These are phyloP conservation scores for Drosophila lowei DNA, from an alignment of 1,140 invertebrate species.

Conservation along the genomic window DNA sequence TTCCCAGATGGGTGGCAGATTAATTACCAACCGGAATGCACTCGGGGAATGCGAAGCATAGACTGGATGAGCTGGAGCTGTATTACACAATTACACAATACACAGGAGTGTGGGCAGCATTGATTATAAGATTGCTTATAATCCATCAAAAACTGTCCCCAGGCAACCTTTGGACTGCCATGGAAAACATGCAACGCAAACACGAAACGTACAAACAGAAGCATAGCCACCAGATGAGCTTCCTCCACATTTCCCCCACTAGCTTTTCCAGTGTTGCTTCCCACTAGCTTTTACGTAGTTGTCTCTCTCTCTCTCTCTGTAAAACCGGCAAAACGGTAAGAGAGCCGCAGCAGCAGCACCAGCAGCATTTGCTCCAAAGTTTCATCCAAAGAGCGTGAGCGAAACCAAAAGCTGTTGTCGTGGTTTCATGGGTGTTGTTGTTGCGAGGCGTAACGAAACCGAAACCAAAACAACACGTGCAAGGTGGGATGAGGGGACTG, in stretches of 20 bases:
- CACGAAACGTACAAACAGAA: neutral
- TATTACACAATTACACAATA: constrained; percentile 18
- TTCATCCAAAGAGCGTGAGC: constrained; percentile 12
- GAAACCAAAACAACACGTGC: constrained; percentile 52
- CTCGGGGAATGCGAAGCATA: no score
- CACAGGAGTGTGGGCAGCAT: no score
- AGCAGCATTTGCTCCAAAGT: constrained; percentile 4
- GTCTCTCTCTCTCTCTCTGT: constrained; percentile 12
- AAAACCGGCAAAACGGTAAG: constrained; percentile 29
- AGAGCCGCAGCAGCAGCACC: neutral
- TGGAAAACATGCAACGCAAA: neutral
- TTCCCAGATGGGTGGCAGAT: constrained; percentile 12
- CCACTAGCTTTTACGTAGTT: neutral
- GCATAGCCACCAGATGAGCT: constrained; percentile 27
- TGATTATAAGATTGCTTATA: no score
- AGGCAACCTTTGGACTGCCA: constrained; percentile 37
- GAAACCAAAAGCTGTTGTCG: constrained; percentile 23
- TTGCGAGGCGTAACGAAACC: constrained; percentile 24
- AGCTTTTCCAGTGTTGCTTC: neutral
- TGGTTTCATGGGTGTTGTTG: neutral
- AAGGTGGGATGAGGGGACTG: neutral
- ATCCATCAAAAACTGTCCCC: constrained; percentile 9
- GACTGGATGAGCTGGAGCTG: neutral
- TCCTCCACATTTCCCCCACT: no score
- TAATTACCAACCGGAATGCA: constrained; percentile 22